Base-by-base conservation (phyloP, 2,797 vertebrate genomes). In the Myiotriccus ornatus region DNA sequence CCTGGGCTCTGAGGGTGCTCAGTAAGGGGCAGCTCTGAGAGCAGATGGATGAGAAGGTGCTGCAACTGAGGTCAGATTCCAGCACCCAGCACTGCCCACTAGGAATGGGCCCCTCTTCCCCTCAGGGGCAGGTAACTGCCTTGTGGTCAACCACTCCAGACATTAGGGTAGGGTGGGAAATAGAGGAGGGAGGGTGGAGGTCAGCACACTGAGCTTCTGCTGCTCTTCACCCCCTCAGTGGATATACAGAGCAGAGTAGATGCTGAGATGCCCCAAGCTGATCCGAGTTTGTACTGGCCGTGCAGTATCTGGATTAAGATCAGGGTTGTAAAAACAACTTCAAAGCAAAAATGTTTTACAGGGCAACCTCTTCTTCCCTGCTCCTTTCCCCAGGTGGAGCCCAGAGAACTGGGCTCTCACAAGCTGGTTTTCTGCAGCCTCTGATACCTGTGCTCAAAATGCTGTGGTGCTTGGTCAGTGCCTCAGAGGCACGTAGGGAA, bases 311-410 rank as follows among this genome's bases (percentile, higher is more conserved):
- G 64, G 25, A 25, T 82, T 39, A 30, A 0, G 3, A 41, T 27
- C 34, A 20, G 4, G 25, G 64, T 70, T 70, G 24, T 35, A 32
- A 50, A 89, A 85, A 62, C 23, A 63, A 1, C 53, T 86, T 88
- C 68, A 74, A 74, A 87, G 75, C 32, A 83, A 35, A 41, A 44
- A 77, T 32, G 39, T 79, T 88, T 93, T 82, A n/a, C 19, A 15
- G 25, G 25, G 44, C 60, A 85, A 11, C 20, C 16, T 64, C 52
- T 77, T 46, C 43, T 62, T 60, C 35, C 21, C 41, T 44, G 49
- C 32, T 71, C 8, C 47, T 77, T 71, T 81, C 39, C 43, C 34
- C 0, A 0, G 22, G 19, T 28, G 46, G 32, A 68, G 27, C 34
- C 67, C 47, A 25, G 41, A 86, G 55, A 59, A 44, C 2, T 81